phyloP scores from a whole-genome alignment of 2,113 vertebrate species.

The Larimichthys polyactis region DNA sequence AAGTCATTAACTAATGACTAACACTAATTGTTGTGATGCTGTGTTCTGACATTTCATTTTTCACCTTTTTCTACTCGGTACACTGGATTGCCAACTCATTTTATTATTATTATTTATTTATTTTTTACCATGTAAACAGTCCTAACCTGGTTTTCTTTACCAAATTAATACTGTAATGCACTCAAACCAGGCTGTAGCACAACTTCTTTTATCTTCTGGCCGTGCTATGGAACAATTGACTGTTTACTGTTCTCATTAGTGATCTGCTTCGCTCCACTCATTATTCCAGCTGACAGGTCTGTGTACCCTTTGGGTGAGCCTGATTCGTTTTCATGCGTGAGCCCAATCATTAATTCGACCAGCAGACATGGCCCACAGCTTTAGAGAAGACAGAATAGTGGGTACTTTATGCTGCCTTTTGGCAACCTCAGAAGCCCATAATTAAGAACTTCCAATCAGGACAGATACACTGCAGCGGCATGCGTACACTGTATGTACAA shows the following conservation, averaged over 20 bases:
- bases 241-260: constrained; percentile 79
- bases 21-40: constrained; percentile 29
- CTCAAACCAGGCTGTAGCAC: constrained; percentile 23
- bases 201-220: constrained; percentile 55
- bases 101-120: background rate
- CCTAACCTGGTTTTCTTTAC: constrained; percentile 17
- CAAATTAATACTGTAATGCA: constrained; percentile 18
- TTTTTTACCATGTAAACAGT: background rate
- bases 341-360: constrained; percentile 75
- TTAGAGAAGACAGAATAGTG: constrained; percentile 56
- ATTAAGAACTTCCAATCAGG: constrained; percentile 62
- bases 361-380: constrained; percentile 71
- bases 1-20: constrained; percentile 28
- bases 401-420: constrained; percentile 60
- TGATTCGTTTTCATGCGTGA: constrained; percentile 69
- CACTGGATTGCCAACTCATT: background rate
- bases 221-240: constrained; percentile 65
- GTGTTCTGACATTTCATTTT: background rate
- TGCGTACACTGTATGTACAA: constrained; percentile 36
- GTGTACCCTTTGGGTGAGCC: constrained; percentile 70
- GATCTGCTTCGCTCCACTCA: constrained; percentile 69
- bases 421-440: constrained; percentile 54
- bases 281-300: constrained; percentile 80
- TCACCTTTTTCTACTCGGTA: background rate
- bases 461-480: constrained; percentile 47